Evolutionary conservation across 2,888 invertebrate genomes (phyloP), one percentile per base, ranked within the genome.

Genomic region (Agrochola litura): DNA sequence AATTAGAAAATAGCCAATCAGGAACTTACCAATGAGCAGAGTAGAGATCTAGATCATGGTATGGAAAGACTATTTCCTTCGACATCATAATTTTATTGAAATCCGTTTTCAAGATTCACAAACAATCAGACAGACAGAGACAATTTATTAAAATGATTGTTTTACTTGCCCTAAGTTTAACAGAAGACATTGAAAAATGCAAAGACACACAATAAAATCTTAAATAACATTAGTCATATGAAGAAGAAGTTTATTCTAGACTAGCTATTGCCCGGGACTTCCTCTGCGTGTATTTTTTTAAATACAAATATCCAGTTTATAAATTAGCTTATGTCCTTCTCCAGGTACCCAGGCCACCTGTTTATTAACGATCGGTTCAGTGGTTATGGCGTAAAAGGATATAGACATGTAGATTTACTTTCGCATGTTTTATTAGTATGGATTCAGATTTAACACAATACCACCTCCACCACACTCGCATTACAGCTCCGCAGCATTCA

Each of bases 401-500:
- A 56, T n/a, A 56, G 10, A n/a, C n/a, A 12, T n/a, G 10, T 56
- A n/a, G 10, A n/a, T 4, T 54, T 54, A n/a, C n/a, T 10, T 3
- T 56, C 1, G 10, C 56, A 12, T 56, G 12, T 10, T 0, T 54
- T 10, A 54, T 54, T 1, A 54, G 10, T n/a, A 56, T n/a, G 56
- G 5, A n/a, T 56, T 56, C 56, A n/a, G n/a, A n/a, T 56, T 4
- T 10, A n/a, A n/a, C 30, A 67, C 3, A n/a, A 52, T 77, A 54
- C 84, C 90, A 61, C 82, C 73, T 92, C 89, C 86, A 86, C 37
- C 3, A 2, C 9, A 14, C 2, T 6, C 1, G 0, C 56, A 46
- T 10, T 10, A 43, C 22, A 70, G 61, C 56, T 83, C 74, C n/a
- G 16, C 71, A 52, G 43, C 41, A 66, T 70, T 75, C 91, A 90